Evolutionary conservation across 1,140 invertebrate species (phyloP).

Genomic region (Bilobella aurantiaca): DNA sequence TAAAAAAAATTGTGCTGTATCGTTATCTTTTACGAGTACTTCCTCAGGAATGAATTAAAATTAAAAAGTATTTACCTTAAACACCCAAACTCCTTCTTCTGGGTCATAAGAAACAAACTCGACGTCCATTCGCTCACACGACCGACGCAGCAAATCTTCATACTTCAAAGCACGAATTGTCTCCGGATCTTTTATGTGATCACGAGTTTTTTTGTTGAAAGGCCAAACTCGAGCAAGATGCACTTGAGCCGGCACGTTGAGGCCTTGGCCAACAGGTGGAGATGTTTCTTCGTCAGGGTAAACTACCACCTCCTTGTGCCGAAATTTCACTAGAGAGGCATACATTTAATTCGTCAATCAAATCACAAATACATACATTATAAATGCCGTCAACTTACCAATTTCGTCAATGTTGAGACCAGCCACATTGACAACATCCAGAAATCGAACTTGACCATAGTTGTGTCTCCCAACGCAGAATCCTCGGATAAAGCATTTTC

Average conservation of each 20-base stretch:
- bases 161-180: conserved; percentile 73
- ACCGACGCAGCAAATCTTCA: conserved; percentile 68
- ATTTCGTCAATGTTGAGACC: conserved; percentile 80
- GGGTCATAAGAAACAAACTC: conserved; percentile 91
- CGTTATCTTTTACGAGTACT: background rate
- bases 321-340: conserved; percentile 47
- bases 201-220: conserved; percentile 66
- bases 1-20: conserved; percentile 9
- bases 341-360: background rate
- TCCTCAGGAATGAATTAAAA: background rate
- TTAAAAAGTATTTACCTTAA: conserved; percentile 50
- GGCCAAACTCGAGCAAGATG: conserved; percentile 93
- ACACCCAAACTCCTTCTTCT: conserved; percentile 86
- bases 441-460: conserved; percentile 86
- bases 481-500: conserved; percentile 72
- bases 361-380: background rate
- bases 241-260: conserved; percentile 85
- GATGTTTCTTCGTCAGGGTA: conserved; percentile 55
- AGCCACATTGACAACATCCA: conserved; percentile 74
- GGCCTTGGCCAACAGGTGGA: conserved; percentile 66
- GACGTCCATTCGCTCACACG: conserved; percentile 74
- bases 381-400: conserved; percentile 43
- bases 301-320: conserved; percentile 53
- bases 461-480: conserved; percentile 80
- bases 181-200: conserved; percentile 68